phyloP scores from a whole-genome alignment of 2,113 vertebrate species.

The Plotosus lineatus region DNA sequence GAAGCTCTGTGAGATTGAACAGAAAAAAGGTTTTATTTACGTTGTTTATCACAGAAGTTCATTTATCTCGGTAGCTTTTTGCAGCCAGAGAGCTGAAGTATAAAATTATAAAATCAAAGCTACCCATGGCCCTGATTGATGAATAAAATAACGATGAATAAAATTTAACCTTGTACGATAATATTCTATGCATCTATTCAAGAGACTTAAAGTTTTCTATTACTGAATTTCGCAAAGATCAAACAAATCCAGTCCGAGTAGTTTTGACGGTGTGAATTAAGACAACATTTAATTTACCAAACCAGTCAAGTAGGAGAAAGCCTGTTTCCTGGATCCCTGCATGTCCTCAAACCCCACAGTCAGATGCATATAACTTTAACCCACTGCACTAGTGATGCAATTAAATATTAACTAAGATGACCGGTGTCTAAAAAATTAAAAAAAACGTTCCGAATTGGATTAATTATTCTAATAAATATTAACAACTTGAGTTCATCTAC shows the following conservation, averaged over 20 bases:
- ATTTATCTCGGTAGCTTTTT: neutral
- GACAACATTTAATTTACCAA: neutral
- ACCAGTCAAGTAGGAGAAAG: neutral
- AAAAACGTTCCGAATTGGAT: neutral
- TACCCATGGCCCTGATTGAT: neutral
- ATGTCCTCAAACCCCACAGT: neutral
- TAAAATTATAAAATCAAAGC: neutral
- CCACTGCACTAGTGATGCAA: neutral
- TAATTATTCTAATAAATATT: neutral
- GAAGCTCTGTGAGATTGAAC: slow-evolving; percentile 66
- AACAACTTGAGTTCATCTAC: neutral
- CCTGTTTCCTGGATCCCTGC: neutral
- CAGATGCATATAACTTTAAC: neutral
- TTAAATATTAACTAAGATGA: neutral
- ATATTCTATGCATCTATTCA: neutral
- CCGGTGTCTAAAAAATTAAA: neutral
- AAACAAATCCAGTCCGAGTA: neutral
- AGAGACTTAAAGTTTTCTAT: neutral
- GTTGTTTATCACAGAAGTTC: neutral
- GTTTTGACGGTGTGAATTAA: neutral
- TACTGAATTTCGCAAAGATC: too few species aligned
- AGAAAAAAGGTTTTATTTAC: neutral
- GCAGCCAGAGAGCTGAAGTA: neutral
- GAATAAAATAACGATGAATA: too few species aligned
- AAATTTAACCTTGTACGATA: neutral